phyloP scores from a whole-genome alignment of 2,888 invertebrate genomes.

The Tenthredo scrophulariae region DNA sequence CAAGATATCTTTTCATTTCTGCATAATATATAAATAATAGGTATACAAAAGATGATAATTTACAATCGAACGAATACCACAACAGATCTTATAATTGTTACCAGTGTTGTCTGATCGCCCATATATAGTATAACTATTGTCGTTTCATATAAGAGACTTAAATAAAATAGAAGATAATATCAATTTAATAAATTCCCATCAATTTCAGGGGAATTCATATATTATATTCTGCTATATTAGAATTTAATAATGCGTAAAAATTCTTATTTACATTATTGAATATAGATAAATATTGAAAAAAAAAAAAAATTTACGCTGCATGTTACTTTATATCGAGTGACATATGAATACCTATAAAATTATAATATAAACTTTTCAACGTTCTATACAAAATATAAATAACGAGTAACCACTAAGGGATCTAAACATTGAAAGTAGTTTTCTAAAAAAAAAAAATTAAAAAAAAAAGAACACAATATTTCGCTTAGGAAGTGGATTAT shows the following conservation, averaged over 20 bases:
- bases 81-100: conserved; percentile 22
- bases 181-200: not conserved
- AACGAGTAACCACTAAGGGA: conserved; percentile 37
- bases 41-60: not conserved
- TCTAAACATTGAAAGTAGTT: conserved; percentile 53
- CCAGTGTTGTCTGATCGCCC: conserved; percentile 5
- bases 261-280: not conserved
- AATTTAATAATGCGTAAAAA: not conserved
- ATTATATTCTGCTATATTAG: conserved; percentile 27
- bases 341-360: not conserved
- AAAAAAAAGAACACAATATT: not conserved
- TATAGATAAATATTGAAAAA: not conserved
- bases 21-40: not conserved
- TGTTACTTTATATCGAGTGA: not conserved
- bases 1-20: not conserved
- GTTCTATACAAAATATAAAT: conserved; percentile 26
- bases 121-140: not conserved
- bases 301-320: not conserved
- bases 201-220: not conserved
- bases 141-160: not conserved
- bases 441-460: conserved; percentile 14
- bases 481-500: conserved; percentile 51
- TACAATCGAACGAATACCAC: not conserved
- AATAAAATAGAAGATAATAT: not conserved
- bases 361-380: conserved; percentile 5